Evolutionary conservation across 2,113 vertebrate genomes (phyloP).

Genomic region (Lamprotornis superbus): DNA sequence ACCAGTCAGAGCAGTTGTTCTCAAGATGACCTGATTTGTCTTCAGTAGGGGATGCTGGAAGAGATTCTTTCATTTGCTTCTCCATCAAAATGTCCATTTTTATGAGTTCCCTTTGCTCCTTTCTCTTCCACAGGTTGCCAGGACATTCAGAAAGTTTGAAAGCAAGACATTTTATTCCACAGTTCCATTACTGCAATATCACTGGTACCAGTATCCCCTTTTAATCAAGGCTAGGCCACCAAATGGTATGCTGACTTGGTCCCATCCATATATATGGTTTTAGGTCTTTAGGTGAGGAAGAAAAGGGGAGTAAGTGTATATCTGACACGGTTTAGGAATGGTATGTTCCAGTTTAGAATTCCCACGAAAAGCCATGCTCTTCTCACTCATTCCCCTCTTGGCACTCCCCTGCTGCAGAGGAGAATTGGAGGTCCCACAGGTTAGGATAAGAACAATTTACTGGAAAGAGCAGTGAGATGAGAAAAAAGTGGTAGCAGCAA

Average conservation of each 20-base stretch:
- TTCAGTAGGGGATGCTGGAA: not conserved
- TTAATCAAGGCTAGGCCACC: not conserved
- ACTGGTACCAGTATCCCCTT: not conserved
- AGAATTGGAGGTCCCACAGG: not conserved
- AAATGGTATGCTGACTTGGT: not conserved
- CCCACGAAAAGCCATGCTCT: rapidly evolving
- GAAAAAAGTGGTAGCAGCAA: not conserved
- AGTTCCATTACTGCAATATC: not conserved
- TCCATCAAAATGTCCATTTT: not conserved
- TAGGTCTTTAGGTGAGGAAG: not conserved
- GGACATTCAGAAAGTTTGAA: not conserved
- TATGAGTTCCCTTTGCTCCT: not conserved
- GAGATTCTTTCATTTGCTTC: not conserved
- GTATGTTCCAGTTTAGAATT: not conserved
- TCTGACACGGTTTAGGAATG: not conserved
- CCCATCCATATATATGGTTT: not conserved
- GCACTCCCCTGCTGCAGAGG: not conserved
- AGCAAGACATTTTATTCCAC: not conserved
- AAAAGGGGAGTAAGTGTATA: not conserved
- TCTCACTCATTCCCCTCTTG: not conserved
- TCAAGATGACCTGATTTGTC: not conserved
- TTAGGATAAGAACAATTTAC: not conserved
- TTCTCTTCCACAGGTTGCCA: not conserved
- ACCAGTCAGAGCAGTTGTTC: not conserved
- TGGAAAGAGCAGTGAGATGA: not conserved